A percentile compares a stretch with the other conserved stretches of the same genome.
Conservation (phyloP, 2,797 vertebrate genomes). For the Aldrovandia affinis region DNA sequence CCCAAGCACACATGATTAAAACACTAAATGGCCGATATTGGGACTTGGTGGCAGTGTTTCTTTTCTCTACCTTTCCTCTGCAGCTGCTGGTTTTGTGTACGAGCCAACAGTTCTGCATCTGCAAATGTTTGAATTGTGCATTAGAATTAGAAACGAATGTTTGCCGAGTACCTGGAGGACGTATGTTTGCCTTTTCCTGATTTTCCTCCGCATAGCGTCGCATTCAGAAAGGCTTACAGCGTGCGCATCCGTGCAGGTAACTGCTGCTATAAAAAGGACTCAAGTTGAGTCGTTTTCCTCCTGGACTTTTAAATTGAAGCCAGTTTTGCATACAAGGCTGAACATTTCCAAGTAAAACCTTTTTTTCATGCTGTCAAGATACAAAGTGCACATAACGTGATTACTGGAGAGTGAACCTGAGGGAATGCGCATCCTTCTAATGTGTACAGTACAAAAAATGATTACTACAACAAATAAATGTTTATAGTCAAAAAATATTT, state of each 20-base stretch:
- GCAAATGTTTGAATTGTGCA: constrained; percentile 13
- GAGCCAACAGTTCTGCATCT: constrained; percentile 1
- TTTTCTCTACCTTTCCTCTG: neutral
- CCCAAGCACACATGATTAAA: too few relatives aligned
- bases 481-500: neutral
- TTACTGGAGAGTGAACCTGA: neutral
- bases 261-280: neutral
- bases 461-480: neutral
- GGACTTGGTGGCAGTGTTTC: neutral
- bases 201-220: neutral
- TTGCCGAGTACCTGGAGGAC: neutral
- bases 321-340: neutral
- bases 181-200: neutral
- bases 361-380: neutral
- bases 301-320: neutral
- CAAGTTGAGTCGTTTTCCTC: neutral
- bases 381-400: neutral
- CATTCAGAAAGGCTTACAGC: neutral
- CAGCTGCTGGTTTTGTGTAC: neutral
- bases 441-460: neutral
- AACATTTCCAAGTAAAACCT: neutral
- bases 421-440: neutral
- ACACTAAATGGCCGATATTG: neutral
- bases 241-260: neutral
- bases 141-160: neutral